Conservation (phyloP, 2,888 invertebrate genomes). For the Limenitis camilla region DNA sequence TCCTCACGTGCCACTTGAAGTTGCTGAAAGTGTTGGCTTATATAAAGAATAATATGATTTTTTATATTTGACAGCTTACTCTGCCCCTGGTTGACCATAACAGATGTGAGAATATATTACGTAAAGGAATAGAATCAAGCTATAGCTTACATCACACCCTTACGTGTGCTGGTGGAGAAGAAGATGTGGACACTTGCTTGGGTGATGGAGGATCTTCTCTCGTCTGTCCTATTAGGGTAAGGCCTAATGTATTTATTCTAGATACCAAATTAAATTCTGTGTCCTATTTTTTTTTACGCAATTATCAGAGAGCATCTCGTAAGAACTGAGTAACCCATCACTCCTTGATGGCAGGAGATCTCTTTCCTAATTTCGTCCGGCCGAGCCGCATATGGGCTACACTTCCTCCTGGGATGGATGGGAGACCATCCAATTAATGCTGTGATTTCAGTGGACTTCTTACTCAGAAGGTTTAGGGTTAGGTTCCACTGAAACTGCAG, state of each 20-base stretch:
- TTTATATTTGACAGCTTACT: slow-evolving; percentile 65
- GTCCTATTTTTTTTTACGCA: neutral
- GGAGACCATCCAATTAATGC: no score
- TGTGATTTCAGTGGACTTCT: no score
- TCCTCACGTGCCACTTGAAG: slow-evolving; percentile 9
- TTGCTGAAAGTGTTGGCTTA: slow-evolving; percentile 18
- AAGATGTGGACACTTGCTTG: slow-evolving; percentile 81
- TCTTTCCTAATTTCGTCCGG: no score
- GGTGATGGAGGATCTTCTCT: slow-evolving; percentile 86
- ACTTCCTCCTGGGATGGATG: no score
- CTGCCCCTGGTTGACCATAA: slow-evolving; percentile 77
- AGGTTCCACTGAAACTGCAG: no score
- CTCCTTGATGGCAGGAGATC: no score
- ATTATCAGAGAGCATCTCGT: no score
- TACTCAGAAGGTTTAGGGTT: no score
- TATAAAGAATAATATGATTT: neutral
- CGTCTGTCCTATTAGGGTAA: slow-evolving; percentile 73
- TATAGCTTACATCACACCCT: slow-evolving; percentile 81
- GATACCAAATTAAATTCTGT: neutral
- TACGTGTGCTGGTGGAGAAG: slow-evolving; percentile 85
- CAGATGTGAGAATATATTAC: slow-evolving; percentile 60
- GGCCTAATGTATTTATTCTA: neutral
- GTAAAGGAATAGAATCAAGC: slow-evolving; percentile 77
- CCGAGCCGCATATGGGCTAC: no score
- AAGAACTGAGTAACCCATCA: no score